These are phyloP conservation scores for Tupaia chinensis DNA, from an alignment of 2,113 vertebrate species.

Conservation along the genomic window DNA sequence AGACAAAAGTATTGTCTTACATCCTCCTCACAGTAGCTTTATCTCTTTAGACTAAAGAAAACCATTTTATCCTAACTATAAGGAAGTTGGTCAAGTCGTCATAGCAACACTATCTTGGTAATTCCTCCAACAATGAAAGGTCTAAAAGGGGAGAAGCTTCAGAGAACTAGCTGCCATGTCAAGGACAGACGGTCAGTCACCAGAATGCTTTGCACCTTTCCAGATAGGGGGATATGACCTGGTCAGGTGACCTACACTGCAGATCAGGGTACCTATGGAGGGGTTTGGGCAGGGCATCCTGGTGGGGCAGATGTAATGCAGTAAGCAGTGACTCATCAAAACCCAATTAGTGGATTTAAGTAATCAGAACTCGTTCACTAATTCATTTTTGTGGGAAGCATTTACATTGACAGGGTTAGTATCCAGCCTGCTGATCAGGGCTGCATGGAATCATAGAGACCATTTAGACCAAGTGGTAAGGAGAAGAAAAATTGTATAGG, in stretches of 20 bases:
- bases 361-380: not conserved
- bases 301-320: not conserved
- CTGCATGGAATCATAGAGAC: not conserved
- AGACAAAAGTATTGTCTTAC: constrained; percentile 19
- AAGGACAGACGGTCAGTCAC: not conserved
- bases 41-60: constrained; percentile 46
- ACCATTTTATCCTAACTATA: constrained; percentile 42
- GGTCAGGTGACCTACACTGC: not conserved
- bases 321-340: not conserved
- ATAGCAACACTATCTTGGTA: constrained; percentile 13
- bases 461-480: not conserved
- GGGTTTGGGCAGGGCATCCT: not conserved
- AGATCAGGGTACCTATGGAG: not conserved
- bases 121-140: not conserved
- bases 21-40: constrained; percentile 30
- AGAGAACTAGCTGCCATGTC: not conserved
- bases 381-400: not conserved
- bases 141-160: not conserved
- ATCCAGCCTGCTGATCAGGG: not conserved
- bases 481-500: not conserved
- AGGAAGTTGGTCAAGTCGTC: constrained; percentile 12
- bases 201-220: not conserved
- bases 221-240: not conserved
- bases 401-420: not conserved
- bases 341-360: not conserved